Base-by-base conservation (phyloP, 2,888 invertebrate species). In the Desoria tigrina region DNA sequence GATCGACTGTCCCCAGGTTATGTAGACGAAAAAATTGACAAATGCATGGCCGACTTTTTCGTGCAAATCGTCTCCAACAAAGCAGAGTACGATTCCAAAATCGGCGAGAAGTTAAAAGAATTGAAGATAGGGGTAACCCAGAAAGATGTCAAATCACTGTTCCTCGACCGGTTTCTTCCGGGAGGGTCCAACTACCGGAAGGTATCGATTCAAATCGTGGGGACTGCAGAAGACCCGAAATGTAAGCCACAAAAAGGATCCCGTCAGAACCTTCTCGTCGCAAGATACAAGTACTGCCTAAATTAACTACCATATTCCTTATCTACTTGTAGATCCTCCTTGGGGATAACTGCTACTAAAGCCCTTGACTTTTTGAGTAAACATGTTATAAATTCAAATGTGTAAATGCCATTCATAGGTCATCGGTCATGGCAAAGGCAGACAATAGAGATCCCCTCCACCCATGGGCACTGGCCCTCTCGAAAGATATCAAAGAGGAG, bases 21-120 rank as follows among this genome's bases (percentile, higher is more conserved):
- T 21, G 58, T 66, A 9, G 42, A 66, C 16, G 66, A 66, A n/a
- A 1, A 24, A 6, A 66, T 66, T 2, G 66, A 66, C 37, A 11
- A 32, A 0, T 66, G 61, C 26, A 7, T 66, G 32, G 9, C 7
- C 1, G n/a, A 3, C 16, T 42, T 49, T 1, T 61, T 14, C 26
- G 18, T 58, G 2, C 21, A 45, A n/a, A 28, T 26, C 14, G 51
- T 66, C 0, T 24, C 39, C 3, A 50, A 42, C 11, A 39, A 23
- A 23, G 53, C 11, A 7, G 42, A 53, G 1, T 61, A 55, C 16
- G 49, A 61, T 14, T 3, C 45, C 0, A 49, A 55, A 11, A n/a
- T 65, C 1, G 39, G 28, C 11, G n/a, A 16, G 1, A 55, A 4
- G 27, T 3, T 50, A 23, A 32, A 57, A n/a, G 57, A 27, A 0